A percentile compares a stretch with the other conserved stretches of the same genome.
Evolutionary conservation across 2,888 invertebrate genomes (phyloP).

Genomic region (Andrena dorsata): DNA sequence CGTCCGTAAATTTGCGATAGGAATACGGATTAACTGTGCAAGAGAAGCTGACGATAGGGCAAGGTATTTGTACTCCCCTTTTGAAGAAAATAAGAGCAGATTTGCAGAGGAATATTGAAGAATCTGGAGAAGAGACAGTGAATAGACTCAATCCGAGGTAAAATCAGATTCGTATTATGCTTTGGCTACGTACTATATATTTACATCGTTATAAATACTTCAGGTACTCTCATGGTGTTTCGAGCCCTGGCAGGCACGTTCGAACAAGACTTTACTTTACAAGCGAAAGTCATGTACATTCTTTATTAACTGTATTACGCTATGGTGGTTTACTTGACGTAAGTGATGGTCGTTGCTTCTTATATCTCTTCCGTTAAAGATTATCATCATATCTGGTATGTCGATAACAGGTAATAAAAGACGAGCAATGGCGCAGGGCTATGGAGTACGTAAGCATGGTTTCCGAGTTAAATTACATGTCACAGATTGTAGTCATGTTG

Average conservation of each 20-base stretch:
- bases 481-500: constrained; percentile 99
- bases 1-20: constrained; percentile 83
- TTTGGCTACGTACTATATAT: constrained; percentile 4
- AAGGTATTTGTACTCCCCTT: constrained; percentile 98
- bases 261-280: constrained; percentile 99
- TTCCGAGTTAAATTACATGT: constrained; percentile 99
- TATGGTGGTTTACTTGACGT: constrained; percentile 96
- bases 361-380: background rate
- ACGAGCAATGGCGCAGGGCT: constrained; percentile 99
- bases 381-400: background rate
- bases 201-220: constrained; percentile 39
- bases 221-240: constrained; percentile 98
- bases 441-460: constrained; percentile 99
- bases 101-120: constrained; percentile 96
- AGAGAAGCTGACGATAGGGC: constrained; percentile 98
- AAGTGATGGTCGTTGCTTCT: constrained; percentile 78
- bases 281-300: constrained; percentile 99
- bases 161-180: constrained; percentile 10
- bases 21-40: constrained; percentile 98
- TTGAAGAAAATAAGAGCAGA: constrained; percentile 98
- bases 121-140: constrained; percentile 95
- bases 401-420: constrained; percentile 88
- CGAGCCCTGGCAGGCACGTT: constrained; percentile 98
- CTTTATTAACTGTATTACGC: constrained; percentile 96
- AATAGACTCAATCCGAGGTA: constrained; percentile 97